Evolutionary conservation across 1,140 invertebrate species (phyloP).

Genomic region (Drosophila saltans): DNA sequence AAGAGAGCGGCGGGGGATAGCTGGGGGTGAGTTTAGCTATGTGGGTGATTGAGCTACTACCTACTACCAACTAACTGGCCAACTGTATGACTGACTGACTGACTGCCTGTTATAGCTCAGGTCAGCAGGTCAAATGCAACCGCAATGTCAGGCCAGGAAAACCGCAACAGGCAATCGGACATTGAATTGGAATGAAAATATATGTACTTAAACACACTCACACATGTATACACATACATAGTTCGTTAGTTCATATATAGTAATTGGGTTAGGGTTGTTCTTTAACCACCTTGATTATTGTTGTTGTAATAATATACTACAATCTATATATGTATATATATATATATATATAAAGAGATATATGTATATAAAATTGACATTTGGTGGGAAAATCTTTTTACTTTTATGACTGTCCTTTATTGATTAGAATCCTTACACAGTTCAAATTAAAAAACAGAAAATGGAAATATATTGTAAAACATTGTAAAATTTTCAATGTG

Average conservation of each 20-base stretch:
- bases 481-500: conserved; percentile 56
- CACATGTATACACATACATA: conserved; percentile 4
- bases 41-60: conserved; percentile 8
- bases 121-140: conserved; percentile 79
- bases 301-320: conserved; percentile 4
- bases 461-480: conserved; percentile 20
- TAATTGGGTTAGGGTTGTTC: conserved; percentile 59
- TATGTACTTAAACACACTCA: conserved; percentile 1
- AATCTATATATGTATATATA: conserved; percentile 5
- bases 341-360: conserved; percentile 25
- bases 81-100: conserved; percentile 2
- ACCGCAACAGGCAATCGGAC: conserved; percentile 40
- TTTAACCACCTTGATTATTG: background rate
- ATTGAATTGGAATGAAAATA: conserved; percentile 38
- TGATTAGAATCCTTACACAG: conserved; percentile 53
- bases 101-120: conserved; percentile 35
- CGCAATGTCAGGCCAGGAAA: conserved; percentile 67
- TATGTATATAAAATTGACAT: conserved; percentile 63
- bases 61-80: conserved; percentile 2
- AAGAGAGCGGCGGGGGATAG: background rate
- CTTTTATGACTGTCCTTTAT: conserved; percentile 60
- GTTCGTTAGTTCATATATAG: conserved; percentile 8
- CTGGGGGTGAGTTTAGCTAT: background rate
- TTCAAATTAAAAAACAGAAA: conserved; percentile 12
- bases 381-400: conserved; percentile 70